phyloP scores from a whole-genome alignment of 1,140 invertebrate species.

The Drosophila littoralis region DNA sequence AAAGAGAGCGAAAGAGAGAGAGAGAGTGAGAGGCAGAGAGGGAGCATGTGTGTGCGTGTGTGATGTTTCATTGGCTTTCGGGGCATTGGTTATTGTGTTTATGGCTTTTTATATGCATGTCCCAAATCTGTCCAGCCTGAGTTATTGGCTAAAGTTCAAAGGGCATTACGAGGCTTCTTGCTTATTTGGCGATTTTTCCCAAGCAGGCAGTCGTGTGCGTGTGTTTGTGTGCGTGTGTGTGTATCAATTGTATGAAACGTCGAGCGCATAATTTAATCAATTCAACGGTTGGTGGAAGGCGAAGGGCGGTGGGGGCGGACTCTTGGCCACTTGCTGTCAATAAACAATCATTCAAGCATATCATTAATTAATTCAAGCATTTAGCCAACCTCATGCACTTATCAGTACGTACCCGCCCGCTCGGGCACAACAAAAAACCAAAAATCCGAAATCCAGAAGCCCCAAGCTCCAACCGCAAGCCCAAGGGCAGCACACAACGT shows the following conservation, averaged over 20 bases:
- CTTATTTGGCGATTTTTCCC: conserved; percentile 40
- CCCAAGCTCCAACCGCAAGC: not conserved
- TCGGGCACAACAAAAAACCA: conserved; percentile 8
- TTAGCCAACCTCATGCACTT: conserved; percentile 67
- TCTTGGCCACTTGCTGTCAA: conserved; percentile 29
- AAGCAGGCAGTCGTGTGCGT: not conserved
- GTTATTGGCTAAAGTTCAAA: conserved; percentile 76
- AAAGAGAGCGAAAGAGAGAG: not conserved
- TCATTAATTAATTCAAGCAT: conserved; percentile 79
- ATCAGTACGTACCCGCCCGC: conserved; percentile 8
- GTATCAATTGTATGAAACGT: conserved; percentile 22
- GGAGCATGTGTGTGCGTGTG: not conserved
- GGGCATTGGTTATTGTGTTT: conserved; percentile 53
- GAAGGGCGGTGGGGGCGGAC: not conserved
- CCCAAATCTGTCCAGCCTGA: conserved; percentile 63
- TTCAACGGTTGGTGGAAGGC: conserved; percentile 17
- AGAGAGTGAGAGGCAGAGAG: not conserved
- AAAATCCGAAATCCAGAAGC: not conserved
- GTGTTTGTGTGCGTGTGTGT: not conserved
- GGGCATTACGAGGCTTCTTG: conserved; percentile 42
- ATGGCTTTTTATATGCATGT: conserved; percentile 54
- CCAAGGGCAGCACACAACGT: conserved; percentile 13
- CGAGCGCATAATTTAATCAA: conserved; percentile 73
- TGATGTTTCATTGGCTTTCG: not conserved
- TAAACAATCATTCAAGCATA: conserved; percentile 80